phyloP scores from a whole-genome alignment of 2,113 vertebrate species.

The Pelecanus crispus region DNA sequence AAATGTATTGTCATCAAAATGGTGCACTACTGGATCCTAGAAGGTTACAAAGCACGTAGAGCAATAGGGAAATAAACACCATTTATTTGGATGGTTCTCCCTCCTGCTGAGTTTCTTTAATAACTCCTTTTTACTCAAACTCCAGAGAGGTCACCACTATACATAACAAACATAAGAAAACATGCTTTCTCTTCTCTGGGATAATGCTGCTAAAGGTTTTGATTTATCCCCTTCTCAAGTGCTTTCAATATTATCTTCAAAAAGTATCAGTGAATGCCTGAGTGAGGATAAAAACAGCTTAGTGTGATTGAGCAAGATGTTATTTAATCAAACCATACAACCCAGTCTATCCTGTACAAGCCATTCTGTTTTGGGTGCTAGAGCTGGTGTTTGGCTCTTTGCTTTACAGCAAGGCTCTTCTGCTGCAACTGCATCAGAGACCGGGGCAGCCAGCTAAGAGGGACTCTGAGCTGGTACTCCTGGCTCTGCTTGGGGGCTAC shows the following conservation, averaged over 20 bases:
- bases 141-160: not conserved
- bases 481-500: not conserved
- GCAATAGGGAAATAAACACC: not conserved
- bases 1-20: not conserved
- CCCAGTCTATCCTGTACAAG: too few species aligned
- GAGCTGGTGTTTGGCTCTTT: not conserved
- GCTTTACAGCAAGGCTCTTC: not conserved
- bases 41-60: not conserved
- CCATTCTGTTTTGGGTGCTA: rapidly evolving
- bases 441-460: not conserved
- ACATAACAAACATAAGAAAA: not conserved
- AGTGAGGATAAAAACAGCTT: not conserved
- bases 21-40: not conserved
- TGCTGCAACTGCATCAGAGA: not conserved
- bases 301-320: not conserved
- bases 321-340: rapidly evolving
- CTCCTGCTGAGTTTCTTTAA: not conserved
- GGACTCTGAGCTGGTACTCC: not conserved
- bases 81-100: not conserved
- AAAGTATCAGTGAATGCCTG: not conserved
- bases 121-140: not conserved
- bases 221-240: not conserved
- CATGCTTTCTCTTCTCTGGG: not conserved
- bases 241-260: not conserved
- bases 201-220: not conserved